Evolutionary conservation across 64 coral and sea anemone genomes (phyloP).

Genomic region (Stichodactyla mertensii): DNA sequence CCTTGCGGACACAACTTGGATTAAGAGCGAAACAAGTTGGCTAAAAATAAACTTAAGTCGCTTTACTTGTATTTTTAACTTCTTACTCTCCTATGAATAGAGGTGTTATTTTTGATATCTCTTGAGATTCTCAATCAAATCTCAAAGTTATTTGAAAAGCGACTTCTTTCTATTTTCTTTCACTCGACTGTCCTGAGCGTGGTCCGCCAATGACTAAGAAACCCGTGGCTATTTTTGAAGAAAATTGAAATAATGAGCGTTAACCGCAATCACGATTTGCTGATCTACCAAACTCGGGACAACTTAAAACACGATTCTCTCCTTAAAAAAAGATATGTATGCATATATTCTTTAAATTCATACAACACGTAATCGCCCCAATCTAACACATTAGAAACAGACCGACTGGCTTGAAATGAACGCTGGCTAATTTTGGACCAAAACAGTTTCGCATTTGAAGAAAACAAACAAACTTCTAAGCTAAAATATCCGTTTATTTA

Average conservation of each 20-base stretch:
- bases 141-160: not conserved
- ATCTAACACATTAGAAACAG: not conserved
- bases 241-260: not conserved
- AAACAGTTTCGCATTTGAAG: not conserved
- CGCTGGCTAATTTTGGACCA: constrained; percentile 1
- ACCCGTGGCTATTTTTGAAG: not conserved
- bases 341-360: not conserved
- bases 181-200: not conserved
- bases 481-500: constrained; percentile 15
- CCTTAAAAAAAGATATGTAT: not conserved
- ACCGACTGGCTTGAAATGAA: not conserved
- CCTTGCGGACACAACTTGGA: not conserved
- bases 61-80: not conserved
- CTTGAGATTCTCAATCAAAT: not conserved
- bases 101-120: not conserved
- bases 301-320: not conserved
- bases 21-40: not conserved
- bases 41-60: not conserved
- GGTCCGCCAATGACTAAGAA: too few relatives aligned
- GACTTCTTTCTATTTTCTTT: not conserved
- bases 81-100: not conserved
- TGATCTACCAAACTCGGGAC: not conserved
- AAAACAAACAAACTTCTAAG: constrained; percentile 3
- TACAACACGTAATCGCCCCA: not conserved
- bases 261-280: not conserved